These are phyloP conservation scores for Montipora foliosa DNA, from an alignment of 64 coral and sea anemone genomes.

Conservation along the genomic window DNA sequence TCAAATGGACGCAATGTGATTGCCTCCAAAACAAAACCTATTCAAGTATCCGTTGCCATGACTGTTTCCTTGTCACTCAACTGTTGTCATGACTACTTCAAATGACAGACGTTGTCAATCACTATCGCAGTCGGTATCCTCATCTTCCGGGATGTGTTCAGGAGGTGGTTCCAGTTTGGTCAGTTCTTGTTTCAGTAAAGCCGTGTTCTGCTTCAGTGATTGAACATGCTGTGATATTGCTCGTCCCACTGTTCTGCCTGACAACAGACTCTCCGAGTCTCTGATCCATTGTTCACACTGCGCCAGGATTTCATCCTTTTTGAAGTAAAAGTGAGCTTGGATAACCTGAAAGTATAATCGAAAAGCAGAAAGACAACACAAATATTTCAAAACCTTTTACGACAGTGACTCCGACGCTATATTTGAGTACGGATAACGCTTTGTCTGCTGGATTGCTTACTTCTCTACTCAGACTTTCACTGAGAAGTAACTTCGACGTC, in stretches of 20 bases:
- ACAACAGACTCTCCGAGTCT: constrained; percentile 77
- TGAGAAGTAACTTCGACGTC: too few species aligned
- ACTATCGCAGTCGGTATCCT: constrained; percentile 53
- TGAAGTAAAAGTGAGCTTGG: constrained; percentile 94
- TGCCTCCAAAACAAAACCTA: neutral
- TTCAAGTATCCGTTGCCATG: neutral
- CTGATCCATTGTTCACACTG: constrained; percentile 95
- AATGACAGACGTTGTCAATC: constrained; percentile 22
- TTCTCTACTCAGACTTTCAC: too few species aligned
- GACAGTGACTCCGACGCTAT: too few species aligned
- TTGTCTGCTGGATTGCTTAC: too few species aligned
- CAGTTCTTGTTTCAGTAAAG: constrained; percentile 77
- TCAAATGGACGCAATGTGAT: too few species aligned
- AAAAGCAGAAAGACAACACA: neutral
- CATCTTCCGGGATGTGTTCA: constrained; percentile 8
- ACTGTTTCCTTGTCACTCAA: neutral
- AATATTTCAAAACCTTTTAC: neutral
- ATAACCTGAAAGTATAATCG: constrained; percentile 76
- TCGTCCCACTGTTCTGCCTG: constrained; percentile 65
- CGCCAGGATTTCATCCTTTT: constrained; percentile 91
- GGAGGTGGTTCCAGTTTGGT: constrained; percentile 77
- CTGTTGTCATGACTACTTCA: neutral
- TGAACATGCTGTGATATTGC: constrained; percentile 93
- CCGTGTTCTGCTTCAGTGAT: constrained; percentile 88
- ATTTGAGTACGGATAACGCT: too few species aligned